A percentile compares a stretch with the other conserved stretches of the same genome.
These are phyloP conservation scores for Sericinus montela DNA, from an alignment of 2,888 invertebrate genomes.

Conservation along the genomic window DNA sequence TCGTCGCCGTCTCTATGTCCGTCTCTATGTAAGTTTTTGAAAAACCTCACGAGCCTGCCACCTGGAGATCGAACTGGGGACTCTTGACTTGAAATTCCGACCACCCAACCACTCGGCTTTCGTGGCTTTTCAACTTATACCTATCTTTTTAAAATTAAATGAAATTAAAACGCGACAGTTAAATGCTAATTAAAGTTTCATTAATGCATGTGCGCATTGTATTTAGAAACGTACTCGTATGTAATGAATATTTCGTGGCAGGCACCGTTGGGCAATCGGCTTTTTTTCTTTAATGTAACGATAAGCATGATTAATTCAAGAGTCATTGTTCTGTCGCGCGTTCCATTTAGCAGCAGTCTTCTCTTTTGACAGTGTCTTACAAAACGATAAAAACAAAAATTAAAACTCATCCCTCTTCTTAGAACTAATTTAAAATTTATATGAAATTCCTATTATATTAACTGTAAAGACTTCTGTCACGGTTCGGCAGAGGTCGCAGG, in stretches of 20 bases:
- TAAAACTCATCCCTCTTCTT: background rate
- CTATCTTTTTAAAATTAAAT: background rate
- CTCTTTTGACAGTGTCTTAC: slow-evolving; percentile 11
- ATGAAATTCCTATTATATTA: too few relatives aligned
- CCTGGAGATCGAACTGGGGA: too few relatives aligned
- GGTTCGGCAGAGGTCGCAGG: too few relatives aligned
- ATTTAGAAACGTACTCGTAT: slow-evolving; percentile 1
- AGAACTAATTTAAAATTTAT: background rate
- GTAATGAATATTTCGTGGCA: slow-evolving; percentile 13
- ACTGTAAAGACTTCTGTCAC: too few relatives aligned
- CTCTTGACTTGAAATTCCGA: too few relatives aligned
- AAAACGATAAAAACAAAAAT: slow-evolving; percentile 13
- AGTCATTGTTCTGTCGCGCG: slow-evolving; percentile 19
- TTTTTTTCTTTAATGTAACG: slow-evolving; percentile 13
- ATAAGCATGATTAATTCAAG: slow-evolving; percentile 20
- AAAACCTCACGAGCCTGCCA: too few relatives aligned
- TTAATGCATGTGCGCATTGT: slow-evolving; percentile 14
- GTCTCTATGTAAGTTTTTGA: too few relatives aligned
- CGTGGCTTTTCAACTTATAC: too few relatives aligned
- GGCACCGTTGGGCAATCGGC: slow-evolving; percentile 12
- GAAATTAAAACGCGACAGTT: slow-evolving; percentile 7
- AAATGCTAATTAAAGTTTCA: slow-evolving; percentile 17
- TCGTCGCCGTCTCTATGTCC: too few relatives aligned
- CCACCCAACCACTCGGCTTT: too few relatives aligned
- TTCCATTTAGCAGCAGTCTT: slow-evolving; percentile 13